A percentile compares a stretch with the other conserved stretches of the same genome.
Conservation (phyloP, 2,113 vertebrate genomes). For the Ceyx melanurus region DNA sequence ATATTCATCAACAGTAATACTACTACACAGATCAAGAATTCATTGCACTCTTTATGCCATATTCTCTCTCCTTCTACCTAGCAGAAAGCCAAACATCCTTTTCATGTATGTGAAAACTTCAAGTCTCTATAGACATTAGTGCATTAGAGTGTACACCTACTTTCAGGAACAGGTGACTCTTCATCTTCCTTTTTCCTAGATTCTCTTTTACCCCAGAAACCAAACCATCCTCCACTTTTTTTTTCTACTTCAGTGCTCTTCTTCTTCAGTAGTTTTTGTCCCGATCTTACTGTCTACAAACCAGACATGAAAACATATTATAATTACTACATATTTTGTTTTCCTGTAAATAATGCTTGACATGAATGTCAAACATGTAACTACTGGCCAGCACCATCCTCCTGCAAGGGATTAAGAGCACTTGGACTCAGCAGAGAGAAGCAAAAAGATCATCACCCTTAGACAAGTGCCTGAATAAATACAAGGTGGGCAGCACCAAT, state of each 20-base stretch:
- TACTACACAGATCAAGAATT: not conserved
- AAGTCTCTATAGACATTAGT: not conserved
- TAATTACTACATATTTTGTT: not conserved
- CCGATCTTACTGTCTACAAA: conserved; percentile 87
- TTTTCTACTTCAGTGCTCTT: conserved; percentile 81
- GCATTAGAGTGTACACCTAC: conserved; percentile 66
- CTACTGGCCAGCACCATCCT: not conserved
- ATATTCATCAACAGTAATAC: not conserved
- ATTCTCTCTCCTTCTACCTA: not conserved
- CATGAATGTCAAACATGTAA: not conserved
- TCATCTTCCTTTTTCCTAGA: conserved; percentile 85
- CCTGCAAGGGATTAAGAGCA: not conserved
- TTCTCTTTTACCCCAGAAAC: conserved; percentile 87
- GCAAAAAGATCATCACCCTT: not conserved
- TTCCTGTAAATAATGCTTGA: not conserved
- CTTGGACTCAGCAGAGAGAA: not conserved
- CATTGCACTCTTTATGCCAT: not conserved
- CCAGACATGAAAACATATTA: not conserved
- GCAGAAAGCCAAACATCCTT: not conserved
- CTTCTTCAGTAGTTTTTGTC: conserved; percentile 87
- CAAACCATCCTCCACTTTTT: conserved; percentile 87
- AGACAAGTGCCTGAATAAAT: not conserved
- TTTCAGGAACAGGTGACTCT: conserved; percentile 79
- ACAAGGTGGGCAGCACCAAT: not conserved
- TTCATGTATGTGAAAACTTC: not conserved